Percentiles rank a stretch among this genome's conserved stretches.
Evolutionary conservation across 2,797 vertebrate genomes (phyloP).

Genomic region (Halcyon chelicuti): DNA sequence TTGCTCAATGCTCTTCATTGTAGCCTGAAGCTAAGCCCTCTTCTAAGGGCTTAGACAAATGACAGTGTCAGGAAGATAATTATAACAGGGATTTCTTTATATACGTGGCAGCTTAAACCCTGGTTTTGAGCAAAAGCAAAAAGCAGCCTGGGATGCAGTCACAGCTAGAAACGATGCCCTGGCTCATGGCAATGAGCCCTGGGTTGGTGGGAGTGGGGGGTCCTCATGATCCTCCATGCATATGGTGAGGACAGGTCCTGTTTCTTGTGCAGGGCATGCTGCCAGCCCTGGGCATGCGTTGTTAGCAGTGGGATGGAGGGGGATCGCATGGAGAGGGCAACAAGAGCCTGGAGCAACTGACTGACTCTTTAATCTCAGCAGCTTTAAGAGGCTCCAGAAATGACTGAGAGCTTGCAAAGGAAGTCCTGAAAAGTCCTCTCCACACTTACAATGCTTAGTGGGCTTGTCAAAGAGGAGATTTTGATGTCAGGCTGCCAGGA

Average conservation of each 20-base stretch:
- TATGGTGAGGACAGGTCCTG: background rate
- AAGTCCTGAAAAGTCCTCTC: background rate
- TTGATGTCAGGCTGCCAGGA: background rate
- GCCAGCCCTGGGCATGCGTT: background rate
- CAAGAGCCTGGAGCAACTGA: background rate
- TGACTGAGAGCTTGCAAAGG: background rate
- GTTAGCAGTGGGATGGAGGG: background rate
- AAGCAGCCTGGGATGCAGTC: background rate
- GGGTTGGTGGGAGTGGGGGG: background rate
- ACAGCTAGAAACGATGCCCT: background rate
- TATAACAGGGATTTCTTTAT: conserved; percentile 62
- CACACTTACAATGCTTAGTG: background rate
- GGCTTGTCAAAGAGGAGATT: background rate
- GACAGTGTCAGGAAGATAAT: conserved; percentile 70
- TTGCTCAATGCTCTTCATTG: conserved; percentile 52
- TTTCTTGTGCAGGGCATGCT: background rate
- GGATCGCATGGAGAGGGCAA: background rate
- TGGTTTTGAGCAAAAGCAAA: background rate
- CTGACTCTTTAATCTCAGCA: background rate
- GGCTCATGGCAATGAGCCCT: rapidly evolving
- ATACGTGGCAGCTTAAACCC: conserved; percentile 70
- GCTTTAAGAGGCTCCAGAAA: background rate
- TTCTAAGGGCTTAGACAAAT: conserved; percentile 59
- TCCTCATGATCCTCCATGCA: rapidly evolving
- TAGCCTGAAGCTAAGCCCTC: conserved; percentile 66